Evolutionary conservation across 2,113 vertebrate genomes (phyloP).

Genomic region (Phodopus roborovskii): DNA sequence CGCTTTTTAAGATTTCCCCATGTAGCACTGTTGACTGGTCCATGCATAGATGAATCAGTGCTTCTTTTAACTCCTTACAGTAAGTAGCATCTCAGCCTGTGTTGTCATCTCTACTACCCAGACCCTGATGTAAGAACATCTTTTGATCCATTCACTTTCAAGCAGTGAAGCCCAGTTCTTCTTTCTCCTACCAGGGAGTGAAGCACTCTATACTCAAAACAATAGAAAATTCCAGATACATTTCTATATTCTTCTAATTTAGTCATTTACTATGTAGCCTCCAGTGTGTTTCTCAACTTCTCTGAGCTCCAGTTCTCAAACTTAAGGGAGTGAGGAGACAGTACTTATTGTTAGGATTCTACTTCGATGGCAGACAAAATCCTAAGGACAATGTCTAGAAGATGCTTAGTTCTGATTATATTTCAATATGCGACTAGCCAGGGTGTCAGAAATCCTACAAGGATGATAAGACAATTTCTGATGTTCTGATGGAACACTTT

Average conservation of each 20-base stretch:
- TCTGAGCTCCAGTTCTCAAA: constrained; percentile 2
- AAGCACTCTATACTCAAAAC: not conserved
- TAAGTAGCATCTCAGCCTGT: not conserved
- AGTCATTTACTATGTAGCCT: not conserved
- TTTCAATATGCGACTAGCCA: not conserved
- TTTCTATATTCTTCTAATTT: not conserved
- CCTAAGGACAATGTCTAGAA: constrained; percentile 27
- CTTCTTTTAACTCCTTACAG: not conserved
- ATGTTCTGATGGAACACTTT: not conserved
- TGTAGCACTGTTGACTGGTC: not conserved
- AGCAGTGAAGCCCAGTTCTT: not conserved
- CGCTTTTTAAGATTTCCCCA: not conserved
- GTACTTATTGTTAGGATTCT: not conserved
- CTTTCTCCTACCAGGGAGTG: not conserved
- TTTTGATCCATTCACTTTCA: not conserved
- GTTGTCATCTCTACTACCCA: not conserved
- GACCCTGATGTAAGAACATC: not conserved
- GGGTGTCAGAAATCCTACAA: not conserved
- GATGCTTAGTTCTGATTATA: constrained; percentile 36
- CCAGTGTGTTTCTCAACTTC: not conserved
- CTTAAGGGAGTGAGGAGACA: not conserved
- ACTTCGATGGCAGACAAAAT: not conserved
- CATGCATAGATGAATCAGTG: not conserved
- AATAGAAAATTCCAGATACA: not conserved
- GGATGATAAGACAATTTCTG: constrained; percentile 17